Base-by-base conservation (phyloP, 2,888 invertebrate genomes). In the Troglohyphantes excavatus region DNA sequence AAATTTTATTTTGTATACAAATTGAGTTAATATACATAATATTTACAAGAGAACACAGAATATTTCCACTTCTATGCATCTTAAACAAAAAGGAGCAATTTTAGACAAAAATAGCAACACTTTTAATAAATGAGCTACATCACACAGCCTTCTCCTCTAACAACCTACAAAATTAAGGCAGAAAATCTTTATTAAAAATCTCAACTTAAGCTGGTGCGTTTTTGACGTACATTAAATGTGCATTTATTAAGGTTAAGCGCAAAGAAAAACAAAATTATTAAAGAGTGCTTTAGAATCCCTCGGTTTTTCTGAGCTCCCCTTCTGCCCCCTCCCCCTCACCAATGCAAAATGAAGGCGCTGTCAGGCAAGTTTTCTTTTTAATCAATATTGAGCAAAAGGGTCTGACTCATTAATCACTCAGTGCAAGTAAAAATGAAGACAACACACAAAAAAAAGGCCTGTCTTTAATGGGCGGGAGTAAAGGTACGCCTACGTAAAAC, bases 301-400 rank as follows among this genome's bases (percentile, higher is more conserved):
- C 53, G 65, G 81, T 88, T 88, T 88, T 88, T 65, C 68, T 39
- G 17, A 26, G 46, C 46, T 39, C 19, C 11, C 11, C 46, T 46
- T 59, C 21, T 17, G 27, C 5, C 29, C 68, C 67, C 70, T 26
- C 68, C 79, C 59, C 73, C 61, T 59, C 26, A 3, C 53, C 70
- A 21, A 70, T n/a, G 79, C 82, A 88, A 88, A 88, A 88, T 88
- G 82, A 88, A 88, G 59, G 65, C n/a, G n/a, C 88, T 88, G 88
- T 88, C 88, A 88, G 81, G 68, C 88, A 76, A 88, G 81, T 88
- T 88, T 82, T 81, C 81, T 88, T 88, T 85, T 88, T 88, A 82
- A 88, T 88, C 88, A 88, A 88, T 76, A 76, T 81, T 67, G 27
- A 46, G 17, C 68, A 85, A 85, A 75, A 59, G 65, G 79, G 53